Evolutionary conservation across 2,888 invertebrate species (phyloP).

Genomic region (Troglohyphantes excavatus): DNA sequence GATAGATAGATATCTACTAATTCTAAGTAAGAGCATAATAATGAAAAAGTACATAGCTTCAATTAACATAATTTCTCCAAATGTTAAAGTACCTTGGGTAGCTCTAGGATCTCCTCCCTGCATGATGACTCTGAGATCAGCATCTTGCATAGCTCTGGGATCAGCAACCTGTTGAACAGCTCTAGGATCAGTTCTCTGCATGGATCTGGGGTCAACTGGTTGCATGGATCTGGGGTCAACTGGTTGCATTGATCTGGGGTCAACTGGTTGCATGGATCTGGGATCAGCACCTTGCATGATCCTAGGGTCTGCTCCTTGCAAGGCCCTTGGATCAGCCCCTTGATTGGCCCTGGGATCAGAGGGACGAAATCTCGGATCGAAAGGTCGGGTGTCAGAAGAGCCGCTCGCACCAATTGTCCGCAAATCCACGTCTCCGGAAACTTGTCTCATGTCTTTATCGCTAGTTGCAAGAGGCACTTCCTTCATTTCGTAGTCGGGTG

Average conservation of each 20-base stretch:
- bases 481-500: slow-evolving; percentile 73
- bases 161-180: not conserved
- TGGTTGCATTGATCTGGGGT: not conserved
- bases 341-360: slow-evolving; percentile 25
- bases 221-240: slow-evolving; percentile 9
- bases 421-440: slow-evolving; percentile 77
- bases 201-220: slow-evolving; percentile 2
- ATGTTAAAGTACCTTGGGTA: not conserved
- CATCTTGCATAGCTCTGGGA: slow-evolving; percentile 18
- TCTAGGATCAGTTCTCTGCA: slow-evolving; percentile 29
- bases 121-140: slow-evolving; percentile 32
- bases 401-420: slow-evolving; percentile 81
- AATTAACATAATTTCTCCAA: no score
- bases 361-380: slow-evolving; percentile 72
- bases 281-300: slow-evolving; percentile 8
- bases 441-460: slow-evolving; percentile 80
- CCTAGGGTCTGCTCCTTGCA: slow-evolving; percentile 34
- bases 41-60: no score
- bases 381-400: slow-evolving; percentile 83
- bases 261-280: slow-evolving; percentile 1
- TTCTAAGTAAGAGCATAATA: no score
- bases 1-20: no score
- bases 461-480: slow-evolving; percentile 82
- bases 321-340: slow-evolving; percentile 11
- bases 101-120: slow-evolving; percentile 24